Conservation (phyloP, 2,797 vertebrate genomes). For the Bradypus variegatus region DNA sequence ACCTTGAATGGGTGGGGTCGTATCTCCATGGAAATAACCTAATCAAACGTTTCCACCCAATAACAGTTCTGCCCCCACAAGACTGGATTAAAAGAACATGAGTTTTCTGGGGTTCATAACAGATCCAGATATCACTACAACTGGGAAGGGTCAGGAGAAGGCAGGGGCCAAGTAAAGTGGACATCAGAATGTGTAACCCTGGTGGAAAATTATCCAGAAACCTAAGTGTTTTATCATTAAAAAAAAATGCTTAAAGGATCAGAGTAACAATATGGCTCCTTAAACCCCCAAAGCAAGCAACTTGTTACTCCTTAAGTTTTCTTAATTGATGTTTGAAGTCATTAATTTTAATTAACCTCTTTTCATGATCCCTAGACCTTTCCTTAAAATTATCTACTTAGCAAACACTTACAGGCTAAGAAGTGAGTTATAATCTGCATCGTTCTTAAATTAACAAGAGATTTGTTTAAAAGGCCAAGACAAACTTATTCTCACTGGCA, state of each 20-base stretch:
- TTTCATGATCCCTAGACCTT: neutral
- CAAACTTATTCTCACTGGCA: neutral
- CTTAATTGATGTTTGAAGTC: neutral
- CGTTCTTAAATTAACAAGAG: neutral
- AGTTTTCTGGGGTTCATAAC: no score
- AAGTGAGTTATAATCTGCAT: neutral
- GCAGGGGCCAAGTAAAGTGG: neutral
- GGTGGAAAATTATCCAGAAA: neutral
- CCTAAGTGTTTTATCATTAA: neutral
- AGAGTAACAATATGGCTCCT: neutral
- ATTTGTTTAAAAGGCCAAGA: neutral
- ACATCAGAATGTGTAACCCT: neutral
- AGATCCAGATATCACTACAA: neutral
- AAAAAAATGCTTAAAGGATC: neutral
- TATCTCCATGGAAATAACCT: no score
- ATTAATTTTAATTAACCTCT: conserved; percentile 2
- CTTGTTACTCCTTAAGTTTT: neutral
- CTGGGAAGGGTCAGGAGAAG: neutral
- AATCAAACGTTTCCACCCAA: no score
- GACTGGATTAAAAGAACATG: no score
- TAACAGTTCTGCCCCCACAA: no score
- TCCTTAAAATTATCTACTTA: neutral
- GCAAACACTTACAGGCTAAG: neutral
- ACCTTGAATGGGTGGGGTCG: no score
- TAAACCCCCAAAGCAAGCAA: neutral